Conservation (phyloP, 2,888 invertebrate genomes). For the Lasioglossum vierecki region DNA sequence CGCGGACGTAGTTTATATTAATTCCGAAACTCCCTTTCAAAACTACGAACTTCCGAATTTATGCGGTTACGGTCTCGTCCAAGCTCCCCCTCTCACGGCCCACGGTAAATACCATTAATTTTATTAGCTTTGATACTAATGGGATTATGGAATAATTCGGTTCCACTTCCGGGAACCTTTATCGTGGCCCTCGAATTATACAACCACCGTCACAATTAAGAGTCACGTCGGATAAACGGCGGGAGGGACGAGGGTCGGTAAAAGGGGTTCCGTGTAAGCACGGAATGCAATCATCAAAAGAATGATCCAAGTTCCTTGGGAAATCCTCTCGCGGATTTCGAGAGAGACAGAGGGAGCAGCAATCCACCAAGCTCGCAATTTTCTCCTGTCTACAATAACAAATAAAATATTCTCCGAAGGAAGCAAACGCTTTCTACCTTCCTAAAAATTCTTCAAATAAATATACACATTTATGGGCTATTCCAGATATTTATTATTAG, state of each 20-base stretch:
- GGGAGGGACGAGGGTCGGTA: constrained; percentile 12
- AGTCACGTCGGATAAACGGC: constrained; percentile 35
- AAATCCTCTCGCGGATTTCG: neutral
- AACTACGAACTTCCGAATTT: constrained; percentile 3
- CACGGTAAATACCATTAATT: neutral
- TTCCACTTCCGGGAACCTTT: constrained; percentile 5
- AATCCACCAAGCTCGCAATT: neutral
- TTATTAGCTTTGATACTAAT: constrained; percentile 2
- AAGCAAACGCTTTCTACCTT: neutral
- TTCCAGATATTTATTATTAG: neutral
- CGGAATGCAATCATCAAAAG: constrained; percentile 36
- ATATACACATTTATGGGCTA: neutral
- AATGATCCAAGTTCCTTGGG: constrained; percentile 23
- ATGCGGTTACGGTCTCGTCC: neutral
- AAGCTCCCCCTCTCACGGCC: no score
- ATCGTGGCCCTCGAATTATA: constrained; percentile 42
- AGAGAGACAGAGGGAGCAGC: neutral
- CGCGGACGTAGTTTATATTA: neutral
- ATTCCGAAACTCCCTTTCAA: neutral
- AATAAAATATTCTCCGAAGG: neutral
- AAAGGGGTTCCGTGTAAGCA: constrained; percentile 40
- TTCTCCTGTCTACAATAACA: neutral
- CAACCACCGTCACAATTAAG: constrained; percentile 35
- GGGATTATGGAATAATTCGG: neutral
- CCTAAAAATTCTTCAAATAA: neutral